Percentiles rank a stretch among this genome's conserved stretches.
phyloP scores from a whole-genome alignment of 2,888 invertebrate genomes.

The Bruchidius siliquastri region DNA sequence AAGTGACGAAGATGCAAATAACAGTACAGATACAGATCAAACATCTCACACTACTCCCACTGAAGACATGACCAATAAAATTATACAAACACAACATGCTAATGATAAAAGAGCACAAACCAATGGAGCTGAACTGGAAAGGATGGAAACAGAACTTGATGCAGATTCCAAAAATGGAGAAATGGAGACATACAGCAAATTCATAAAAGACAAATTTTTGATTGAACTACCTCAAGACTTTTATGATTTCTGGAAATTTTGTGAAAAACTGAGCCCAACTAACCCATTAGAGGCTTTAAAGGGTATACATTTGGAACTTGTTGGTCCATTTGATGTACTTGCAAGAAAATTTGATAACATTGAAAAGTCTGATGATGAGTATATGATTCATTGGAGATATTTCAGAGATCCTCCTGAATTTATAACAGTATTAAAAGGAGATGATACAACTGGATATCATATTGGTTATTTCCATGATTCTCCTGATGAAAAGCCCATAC shows the following conservation, averaged over 20 bases:
- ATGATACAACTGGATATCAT: slow-evolving; percentile 69
- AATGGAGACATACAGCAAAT: not conserved
- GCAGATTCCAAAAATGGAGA: slow-evolving; percentile 2
- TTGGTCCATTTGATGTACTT: slow-evolving; percentile 86
- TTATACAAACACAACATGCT: not conserved
- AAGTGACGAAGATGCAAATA: slow-evolving; percentile 9
- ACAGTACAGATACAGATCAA: not conserved
- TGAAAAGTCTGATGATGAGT: slow-evolving; percentile 52
- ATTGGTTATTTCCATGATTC: slow-evolving; percentile 88
- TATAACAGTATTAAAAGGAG: slow-evolving; percentile 71
- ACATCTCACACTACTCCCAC: not conserved
- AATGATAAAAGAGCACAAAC: slow-evolving; percentile 2
- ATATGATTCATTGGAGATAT: slow-evolving; percentile 83
- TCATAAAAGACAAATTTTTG: slow-evolving; percentile 69
- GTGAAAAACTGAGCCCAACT: slow-evolving; percentile 53
- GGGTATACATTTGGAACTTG: slow-evolving; percentile 64
- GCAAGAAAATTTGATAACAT: slow-evolving; percentile 44
- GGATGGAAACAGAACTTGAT: not conserved
- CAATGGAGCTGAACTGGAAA: slow-evolving; percentile 10
- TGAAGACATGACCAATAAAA: not conserved
- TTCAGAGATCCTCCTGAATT: slow-evolving; percentile 94
- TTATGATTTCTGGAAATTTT: slow-evolving; percentile 77
- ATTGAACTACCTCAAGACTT: slow-evolving; percentile 89
- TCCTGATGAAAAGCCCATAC: slow-evolving; percentile 66
- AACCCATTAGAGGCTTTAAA: slow-evolving; percentile 61